These are phyloP conservation scores for Lophotis ruficrista DNA, from an alignment of 2,113 vertebrate species.

Conservation along the genomic window DNA sequence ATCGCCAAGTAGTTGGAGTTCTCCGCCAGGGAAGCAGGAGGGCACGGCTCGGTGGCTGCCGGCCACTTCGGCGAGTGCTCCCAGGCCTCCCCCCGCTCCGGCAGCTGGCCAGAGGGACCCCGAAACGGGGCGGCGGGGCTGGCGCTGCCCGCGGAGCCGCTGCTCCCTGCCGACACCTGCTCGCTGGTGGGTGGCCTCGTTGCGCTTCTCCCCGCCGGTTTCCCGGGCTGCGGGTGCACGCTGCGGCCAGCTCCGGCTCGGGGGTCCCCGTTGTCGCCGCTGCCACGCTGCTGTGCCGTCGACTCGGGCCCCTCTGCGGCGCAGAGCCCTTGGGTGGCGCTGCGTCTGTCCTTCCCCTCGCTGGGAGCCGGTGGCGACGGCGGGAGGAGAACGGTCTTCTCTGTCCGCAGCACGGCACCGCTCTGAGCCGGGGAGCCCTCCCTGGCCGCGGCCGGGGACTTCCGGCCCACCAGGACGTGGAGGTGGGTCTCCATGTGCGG, in stretches of 20 bases:
- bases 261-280: accelerated
- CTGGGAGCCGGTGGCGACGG: accelerated
- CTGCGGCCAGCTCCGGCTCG: neutral
- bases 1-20: conserved; percentile 66
- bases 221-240: neutral
- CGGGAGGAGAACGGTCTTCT: conserved; percentile 15
- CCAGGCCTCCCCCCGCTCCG: neutral
- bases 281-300: neutral
- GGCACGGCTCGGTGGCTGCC: neutral
- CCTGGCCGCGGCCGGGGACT: accelerated
- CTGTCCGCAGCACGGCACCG: neutral
- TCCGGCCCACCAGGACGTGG: conserved; percentile 41
- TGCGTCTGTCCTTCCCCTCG: neutral
- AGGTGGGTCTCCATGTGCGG: conserved; percentile 38
- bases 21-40: neutral
- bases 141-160: neutral
- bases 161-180: neutral
- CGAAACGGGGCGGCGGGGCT: neutral
- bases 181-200: neutral
- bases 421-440: neutral
- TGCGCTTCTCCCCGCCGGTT: neutral
- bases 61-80: neutral
- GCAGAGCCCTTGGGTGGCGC: accelerated
- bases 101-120: neutral
- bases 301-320: neutral